A percentile compares a stretch with the other conserved stretches of the same genome.
Conservation (phyloP, 1,140 invertebrate genomes). For the Capitella teleta region DNA sequence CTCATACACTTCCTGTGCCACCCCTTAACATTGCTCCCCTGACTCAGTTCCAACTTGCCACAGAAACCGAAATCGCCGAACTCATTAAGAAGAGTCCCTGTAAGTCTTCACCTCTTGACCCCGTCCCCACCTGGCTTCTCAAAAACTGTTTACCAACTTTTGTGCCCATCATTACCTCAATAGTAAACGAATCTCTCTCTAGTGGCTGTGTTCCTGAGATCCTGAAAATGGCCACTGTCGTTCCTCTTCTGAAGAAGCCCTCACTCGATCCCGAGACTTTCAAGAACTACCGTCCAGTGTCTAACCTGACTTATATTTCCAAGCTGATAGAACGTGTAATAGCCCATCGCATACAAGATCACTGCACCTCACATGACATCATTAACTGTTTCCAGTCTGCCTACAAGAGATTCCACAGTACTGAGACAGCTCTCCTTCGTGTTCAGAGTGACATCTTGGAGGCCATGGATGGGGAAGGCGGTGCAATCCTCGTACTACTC, state of each 20-base stretch:
- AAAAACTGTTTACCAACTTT: constrained; percentile 6
- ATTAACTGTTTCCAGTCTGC: too few relatives aligned
- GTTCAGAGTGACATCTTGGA: too few relatives aligned
- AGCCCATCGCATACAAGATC: too few relatives aligned
- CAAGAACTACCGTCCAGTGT: constrained; percentile 14
- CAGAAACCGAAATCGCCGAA: too few relatives aligned
- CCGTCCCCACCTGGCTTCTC: constrained; percentile 8
- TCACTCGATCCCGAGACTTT: constrained; percentile 11
- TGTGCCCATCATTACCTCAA: constrained; percentile 4
- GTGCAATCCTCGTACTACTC: too few relatives aligned
- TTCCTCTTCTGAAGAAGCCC: constrained; percentile 14
- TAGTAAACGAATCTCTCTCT: constrained; percentile 11
- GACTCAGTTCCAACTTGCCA: too few relatives aligned
- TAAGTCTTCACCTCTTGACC: constrained; percentile 13
- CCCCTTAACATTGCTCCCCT: too few relatives aligned
- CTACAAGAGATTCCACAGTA: too few relatives aligned
- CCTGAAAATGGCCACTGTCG: constrained; percentile 7
- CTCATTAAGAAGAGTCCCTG: neutral
- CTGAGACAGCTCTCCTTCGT: too few relatives aligned
- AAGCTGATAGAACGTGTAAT: constrained; percentile 13
- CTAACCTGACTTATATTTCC: constrained; percentile 11
- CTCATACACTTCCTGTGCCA: too few relatives aligned
- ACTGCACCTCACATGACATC: too few relatives aligned
- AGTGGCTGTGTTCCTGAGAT: neutral
- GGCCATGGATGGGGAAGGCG: too few relatives aligned